Evolutionary conservation across 2,113 vertebrate genomes (phyloP), one percentile per base, ranked within the genome.

Genomic region (Apteryx mantelli): DNA sequence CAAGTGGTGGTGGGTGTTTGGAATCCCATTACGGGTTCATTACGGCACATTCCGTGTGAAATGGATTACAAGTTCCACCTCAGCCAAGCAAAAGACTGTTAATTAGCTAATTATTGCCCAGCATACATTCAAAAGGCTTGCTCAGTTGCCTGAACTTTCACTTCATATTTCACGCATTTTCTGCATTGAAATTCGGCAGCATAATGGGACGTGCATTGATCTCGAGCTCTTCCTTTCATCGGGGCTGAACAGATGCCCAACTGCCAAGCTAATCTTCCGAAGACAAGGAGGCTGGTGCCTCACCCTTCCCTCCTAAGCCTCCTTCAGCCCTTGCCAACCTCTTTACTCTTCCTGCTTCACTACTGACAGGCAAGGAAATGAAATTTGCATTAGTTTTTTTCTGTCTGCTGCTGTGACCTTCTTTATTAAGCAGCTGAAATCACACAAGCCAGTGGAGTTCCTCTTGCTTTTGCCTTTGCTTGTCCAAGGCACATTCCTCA

Each of bases 81-180:
- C 86, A 95, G 97, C 28, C 53, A 53, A 79, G 86, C 97, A 91
- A 73, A 86, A 91, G 95, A 92, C 66, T 95, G 83, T 85, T 97
- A 96, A 97, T 97, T 95, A 96, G 89, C 94, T 97, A 95, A 96
- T 97, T 97, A 95, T 50, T 92, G 86, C 89, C 75, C 95, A 80
- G 8, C 78, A 26, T 65, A 53, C 86, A 44, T 92, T 80, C 92
- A 3, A 12, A 63, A 70, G 60, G 53, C 78, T 93, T 11, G 0
- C 70, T 65, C 16, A 1, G 38, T 73, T 36, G 64, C 91, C 89
- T 88, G 96, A 96, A 93, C 89, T 94, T 91, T 95, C 89, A 63
- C 86, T 95, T 82, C 53, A 36, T 65, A 15, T 85, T 95, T 83
- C 94, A 56, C 0, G 3, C 12, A 1, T 65, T 92, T 79, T 69